A percentile compares a stretch with the other conserved stretches of the same genome.
These are phyloP conservation scores for Platycercus adscitus DNA, from an alignment of 2,113 vertebrate species.

Conservation along the genomic window DNA sequence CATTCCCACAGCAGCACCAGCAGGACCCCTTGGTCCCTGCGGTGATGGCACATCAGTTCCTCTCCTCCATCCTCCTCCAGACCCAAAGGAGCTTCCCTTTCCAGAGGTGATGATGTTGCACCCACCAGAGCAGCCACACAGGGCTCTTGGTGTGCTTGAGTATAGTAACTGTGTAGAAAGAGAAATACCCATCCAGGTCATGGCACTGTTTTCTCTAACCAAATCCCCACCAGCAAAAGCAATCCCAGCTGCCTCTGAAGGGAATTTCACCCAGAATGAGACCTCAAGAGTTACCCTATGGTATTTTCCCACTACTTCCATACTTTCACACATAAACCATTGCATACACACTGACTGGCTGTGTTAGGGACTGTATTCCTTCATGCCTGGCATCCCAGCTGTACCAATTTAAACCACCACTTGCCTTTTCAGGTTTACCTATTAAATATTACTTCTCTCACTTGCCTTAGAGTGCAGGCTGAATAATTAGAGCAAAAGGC, in stretches of 20 bases:
- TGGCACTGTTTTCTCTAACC: neutral
- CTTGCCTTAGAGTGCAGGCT: neutral
- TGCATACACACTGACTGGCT: neutral
- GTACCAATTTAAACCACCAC: neutral
- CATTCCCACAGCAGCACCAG: neutral
- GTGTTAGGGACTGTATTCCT: neutral
- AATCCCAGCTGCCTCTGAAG: neutral
- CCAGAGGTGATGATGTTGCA: neutral
- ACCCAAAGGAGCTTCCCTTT: neutral
- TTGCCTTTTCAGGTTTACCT: neutral
- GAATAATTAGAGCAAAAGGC: conserved; percentile 23
- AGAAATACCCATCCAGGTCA: neutral
- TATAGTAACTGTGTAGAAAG: neutral
- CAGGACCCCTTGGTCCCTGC: neutral
- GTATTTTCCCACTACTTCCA: neutral
- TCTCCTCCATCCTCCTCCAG: neutral
- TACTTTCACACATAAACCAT: neutral
- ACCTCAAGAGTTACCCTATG: neutral
- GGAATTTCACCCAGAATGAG: neutral
- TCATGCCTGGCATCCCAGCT: neutral
- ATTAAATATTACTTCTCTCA: neutral
- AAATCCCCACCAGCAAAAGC: neutral
- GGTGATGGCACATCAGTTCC: neutral
- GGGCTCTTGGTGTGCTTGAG: accelerated
- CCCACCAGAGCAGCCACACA: neutral